Percentiles rank a stretch among this genome's conserved stretches.
These are phyloP conservation scores for Wasmannia auropunctata DNA, from an alignment of 1,140 invertebrate species.

Conservation along the genomic window DNA sequence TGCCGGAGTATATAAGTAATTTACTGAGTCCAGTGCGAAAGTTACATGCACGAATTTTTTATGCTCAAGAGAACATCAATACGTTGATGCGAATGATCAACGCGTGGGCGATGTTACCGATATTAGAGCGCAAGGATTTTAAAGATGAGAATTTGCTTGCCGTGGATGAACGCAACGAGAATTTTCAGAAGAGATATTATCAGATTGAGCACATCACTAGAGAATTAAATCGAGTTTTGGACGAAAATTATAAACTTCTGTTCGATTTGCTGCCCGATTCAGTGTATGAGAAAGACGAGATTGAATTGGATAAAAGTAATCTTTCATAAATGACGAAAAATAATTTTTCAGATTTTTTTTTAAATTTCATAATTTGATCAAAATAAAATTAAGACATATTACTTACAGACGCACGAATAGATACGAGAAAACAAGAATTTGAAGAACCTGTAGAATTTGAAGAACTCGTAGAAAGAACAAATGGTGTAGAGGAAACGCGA, in stretches of 20 bases:
- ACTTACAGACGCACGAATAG: neutral
- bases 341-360: neutral
- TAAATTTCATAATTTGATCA: neutral
- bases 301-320: conserved; percentile 69
- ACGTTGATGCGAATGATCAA: conserved; percentile 86
- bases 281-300: conserved; percentile 73
- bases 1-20: conserved; percentile 86
- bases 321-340: neutral
- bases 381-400: neutral
- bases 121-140: conserved; percentile 89
- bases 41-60: conserved; percentile 86
- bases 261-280: conserved; percentile 84
- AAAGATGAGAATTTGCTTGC: conserved; percentile 87
- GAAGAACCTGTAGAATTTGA: conserved; percentile 8
- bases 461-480: conserved; percentile 32
- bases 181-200: conserved; percentile 85
- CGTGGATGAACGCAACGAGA: conserved; percentile 87
- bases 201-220: conserved; percentile 86
- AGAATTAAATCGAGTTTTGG: conserved; percentile 87
- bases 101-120: conserved; percentile 89
- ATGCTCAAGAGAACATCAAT: conserved; percentile 85
- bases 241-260: conserved; percentile 89
- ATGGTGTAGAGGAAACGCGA: conserved; percentile 27
- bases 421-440: conserved; percentile 34
- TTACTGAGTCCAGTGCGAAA: conserved; percentile 85